These are phyloP conservation scores for Julus scandinavius DNA, from an alignment of 2,888 invertebrate species.

Conservation along the genomic window DNA sequence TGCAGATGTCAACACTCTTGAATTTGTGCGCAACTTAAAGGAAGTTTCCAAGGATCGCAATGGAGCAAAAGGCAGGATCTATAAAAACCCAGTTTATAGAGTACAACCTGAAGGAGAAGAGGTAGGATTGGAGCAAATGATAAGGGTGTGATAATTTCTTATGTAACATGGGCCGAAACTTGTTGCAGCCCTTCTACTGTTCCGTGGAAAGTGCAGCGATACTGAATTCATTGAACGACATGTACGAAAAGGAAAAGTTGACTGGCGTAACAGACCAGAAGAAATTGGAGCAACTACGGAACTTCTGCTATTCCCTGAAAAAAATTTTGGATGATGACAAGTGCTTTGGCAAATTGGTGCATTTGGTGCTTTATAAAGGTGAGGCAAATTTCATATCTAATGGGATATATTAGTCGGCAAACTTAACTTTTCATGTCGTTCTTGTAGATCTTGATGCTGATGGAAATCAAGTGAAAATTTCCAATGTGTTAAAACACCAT, in stretches of 20 bases:
- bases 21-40: not conserved
- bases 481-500: no score
- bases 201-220: constrained; percentile 23
- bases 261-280: not conserved
- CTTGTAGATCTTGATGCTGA: no score
- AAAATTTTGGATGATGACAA: not conserved
- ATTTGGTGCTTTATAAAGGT: constrained; percentile 3
- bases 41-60: not conserved
- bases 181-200: not conserved
- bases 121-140: not conserved
- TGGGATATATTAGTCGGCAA: not conserved
- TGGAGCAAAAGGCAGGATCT: constrained; percentile 2
- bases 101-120: not conserved
- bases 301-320: not conserved
- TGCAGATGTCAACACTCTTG: not conserved
- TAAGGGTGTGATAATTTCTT: not conserved
- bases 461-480: no score
- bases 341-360: not conserved
- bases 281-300: not conserved
- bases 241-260: not conserved
- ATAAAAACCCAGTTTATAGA: constrained; percentile 42
- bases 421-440: no score
- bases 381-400: not conserved
- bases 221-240: constrained; percentile 29
- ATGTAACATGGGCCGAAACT: not conserved